These are phyloP conservation scores for Musca domestica DNA, from an alignment of 1,140 invertebrate genomes.

Conservation along the genomic window DNA sequence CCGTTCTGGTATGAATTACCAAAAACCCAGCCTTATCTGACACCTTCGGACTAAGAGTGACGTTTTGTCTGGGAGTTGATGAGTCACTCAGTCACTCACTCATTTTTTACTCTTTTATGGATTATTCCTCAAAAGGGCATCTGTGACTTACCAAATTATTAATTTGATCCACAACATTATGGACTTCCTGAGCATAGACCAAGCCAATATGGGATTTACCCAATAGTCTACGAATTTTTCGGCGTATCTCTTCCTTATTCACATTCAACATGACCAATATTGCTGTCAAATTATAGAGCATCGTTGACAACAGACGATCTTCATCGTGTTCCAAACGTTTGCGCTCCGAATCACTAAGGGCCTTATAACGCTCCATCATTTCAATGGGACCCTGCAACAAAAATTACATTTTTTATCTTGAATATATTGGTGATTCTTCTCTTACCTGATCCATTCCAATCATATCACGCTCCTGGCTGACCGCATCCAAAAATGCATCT, in stretches of 20 bases:
- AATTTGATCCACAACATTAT: conserved; percentile 93
- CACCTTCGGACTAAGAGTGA: too few species aligned
- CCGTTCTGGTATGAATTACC: too few species aligned
- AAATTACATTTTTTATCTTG: too few species aligned
- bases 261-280: conserved; percentile 95
- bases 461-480: conserved; percentile 97
- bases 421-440: too few species aligned
- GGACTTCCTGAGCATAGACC: conserved; percentile 96
- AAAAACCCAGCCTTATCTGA: too few species aligned
- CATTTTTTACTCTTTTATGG: too few species aligned
- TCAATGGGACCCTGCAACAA: conserved; percentile 79
- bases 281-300: conserved; percentile 94
- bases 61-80: too few species aligned
- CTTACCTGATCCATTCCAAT: conserved; percentile 95
- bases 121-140: too few species aligned
- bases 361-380: conserved; percentile 99
- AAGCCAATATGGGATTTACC: conserved; percentile 98
- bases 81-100: too few species aligned
- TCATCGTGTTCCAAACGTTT: conserved; percentile 98
- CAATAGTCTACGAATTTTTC: conserved; percentile 89
- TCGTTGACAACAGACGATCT: conserved; percentile 90
- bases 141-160: conserved; percentile 85
- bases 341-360: conserved; percentile 88
- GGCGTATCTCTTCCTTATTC: conserved; percentile 79
- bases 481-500: conserved; percentile 96